Percentiles rank a stretch among this genome's conserved stretches.
phyloP scores from a whole-genome alignment of 2,797 vertebrate genomes.

The Babyrousa celebensis region DNA sequence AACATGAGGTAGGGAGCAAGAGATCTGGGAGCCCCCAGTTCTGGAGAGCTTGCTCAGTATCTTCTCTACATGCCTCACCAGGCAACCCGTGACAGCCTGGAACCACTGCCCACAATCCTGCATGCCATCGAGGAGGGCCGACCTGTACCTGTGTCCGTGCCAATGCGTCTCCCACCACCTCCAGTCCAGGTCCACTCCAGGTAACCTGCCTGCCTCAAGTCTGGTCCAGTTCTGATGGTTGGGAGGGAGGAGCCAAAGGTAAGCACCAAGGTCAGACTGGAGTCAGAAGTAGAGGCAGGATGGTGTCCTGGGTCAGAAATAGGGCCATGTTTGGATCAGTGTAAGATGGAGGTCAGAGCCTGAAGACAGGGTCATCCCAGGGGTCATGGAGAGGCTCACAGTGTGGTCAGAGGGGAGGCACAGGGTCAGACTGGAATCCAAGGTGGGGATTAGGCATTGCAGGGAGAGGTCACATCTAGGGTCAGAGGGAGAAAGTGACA shows the following conservation, averaged over 20 bases:
- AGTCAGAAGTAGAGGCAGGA: neutral
- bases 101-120: slow-evolving; percentile 96
- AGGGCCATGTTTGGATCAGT: neutral
- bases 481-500: slow-evolving; percentile 1
- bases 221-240: neutral
- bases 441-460: neutral
- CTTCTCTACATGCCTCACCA: slow-evolving; percentile 51
- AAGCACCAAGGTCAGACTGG: neutral
- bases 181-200: slow-evolving; percentile 33
- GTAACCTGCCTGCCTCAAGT: slow-evolving; percentile 55
- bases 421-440: neutral
- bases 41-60: neutral
- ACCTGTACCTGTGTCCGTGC: slow-evolving; percentile 90
- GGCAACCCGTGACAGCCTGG: slow-evolving; percentile 93
- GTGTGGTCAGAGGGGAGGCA: neutral
- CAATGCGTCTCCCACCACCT: slow-evolving; percentile 69
- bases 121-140: slow-evolving; percentile 93
- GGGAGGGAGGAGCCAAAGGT: neutral
- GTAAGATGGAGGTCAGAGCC: neutral
- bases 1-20: neutral
- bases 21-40: neutral
- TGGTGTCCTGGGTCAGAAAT: neutral
- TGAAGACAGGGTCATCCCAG: neutral
- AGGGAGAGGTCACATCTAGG: neutral
- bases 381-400: neutral